Percentiles rank a stretch among this genome's conserved stretches.
phyloP scores from a whole-genome alignment of 2,888 invertebrate genomes.

The Coremacera marginata region DNA sequence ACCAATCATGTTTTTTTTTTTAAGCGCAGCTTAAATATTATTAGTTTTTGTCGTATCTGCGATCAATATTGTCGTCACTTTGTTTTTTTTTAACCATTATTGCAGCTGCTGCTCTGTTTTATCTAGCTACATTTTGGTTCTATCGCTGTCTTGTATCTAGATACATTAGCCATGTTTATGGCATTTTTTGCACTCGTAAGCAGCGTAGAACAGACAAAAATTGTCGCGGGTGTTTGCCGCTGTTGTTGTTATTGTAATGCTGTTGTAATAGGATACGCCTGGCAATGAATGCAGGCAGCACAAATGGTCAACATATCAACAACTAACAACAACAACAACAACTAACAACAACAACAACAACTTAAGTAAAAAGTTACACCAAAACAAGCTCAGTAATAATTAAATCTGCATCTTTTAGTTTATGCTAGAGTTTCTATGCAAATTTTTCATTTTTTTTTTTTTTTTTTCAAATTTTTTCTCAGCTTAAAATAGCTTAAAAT shows the following conservation, averaged over 20 bases:
- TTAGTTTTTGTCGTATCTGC: not conserved
- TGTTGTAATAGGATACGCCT: slow-evolving; percentile 30
- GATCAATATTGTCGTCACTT: not conserved
- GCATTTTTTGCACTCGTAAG: slow-evolving; percentile 16
- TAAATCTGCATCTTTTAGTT: not conserved
- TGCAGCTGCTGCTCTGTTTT: not conserved
- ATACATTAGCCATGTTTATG: slow-evolving; percentile 28
- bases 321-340: not conserved
- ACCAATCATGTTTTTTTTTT: not conserved
- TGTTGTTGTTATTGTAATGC: not conserved
- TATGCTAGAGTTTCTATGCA: not conserved
- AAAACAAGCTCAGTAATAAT: slow-evolving; percentile 2
- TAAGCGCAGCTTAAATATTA: not conserved
- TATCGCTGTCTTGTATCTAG: slow-evolving; percentile 32
- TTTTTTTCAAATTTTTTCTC: no score
- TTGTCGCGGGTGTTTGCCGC: slow-evolving; percentile 16
- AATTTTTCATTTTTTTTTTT: not conserved
- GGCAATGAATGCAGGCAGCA: not conserved
- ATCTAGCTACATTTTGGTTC: not conserved
- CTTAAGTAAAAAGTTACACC: not conserved
- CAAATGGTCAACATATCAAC: slow-evolving; percentile 8
- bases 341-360: not conserved
- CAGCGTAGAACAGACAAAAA: slow-evolving; percentile 10
- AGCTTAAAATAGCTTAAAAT: not conserved
- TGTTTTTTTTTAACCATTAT: slow-evolving; percentile 3